These are phyloP conservation scores for Loris lydekkerianus DNA, from an alignment of 2,797 vertebrate species.

Conservation along the genomic window DNA sequence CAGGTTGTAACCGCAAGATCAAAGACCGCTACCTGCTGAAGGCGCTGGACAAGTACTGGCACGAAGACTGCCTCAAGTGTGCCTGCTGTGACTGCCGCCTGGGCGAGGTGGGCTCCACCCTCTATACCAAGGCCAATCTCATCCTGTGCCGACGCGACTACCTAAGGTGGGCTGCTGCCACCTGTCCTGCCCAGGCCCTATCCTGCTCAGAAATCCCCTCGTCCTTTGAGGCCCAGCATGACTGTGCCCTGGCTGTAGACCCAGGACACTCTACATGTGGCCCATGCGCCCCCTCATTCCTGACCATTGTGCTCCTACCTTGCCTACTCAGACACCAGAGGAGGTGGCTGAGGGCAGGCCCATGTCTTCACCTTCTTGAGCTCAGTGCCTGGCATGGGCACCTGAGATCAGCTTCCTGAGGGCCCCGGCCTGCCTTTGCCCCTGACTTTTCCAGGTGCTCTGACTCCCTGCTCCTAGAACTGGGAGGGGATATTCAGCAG, in stretches of 20 bases:
- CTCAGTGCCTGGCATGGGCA: neutral
- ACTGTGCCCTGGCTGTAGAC: neutral
- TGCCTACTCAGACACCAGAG: fast-evolving
- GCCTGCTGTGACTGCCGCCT: constrained; percentile 99
- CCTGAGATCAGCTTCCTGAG: neutral
- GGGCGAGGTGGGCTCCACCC: constrained; percentile 97
- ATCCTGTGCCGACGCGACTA: constrained; percentile 99
- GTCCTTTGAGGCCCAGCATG: fast-evolving
- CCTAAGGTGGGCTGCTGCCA: constrained; percentile 90
- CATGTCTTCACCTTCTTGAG: neutral
- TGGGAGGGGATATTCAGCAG: neutral
- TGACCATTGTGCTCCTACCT: neutral
- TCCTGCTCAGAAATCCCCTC: no score
- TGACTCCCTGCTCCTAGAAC: neutral
- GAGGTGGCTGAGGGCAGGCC: neutral
- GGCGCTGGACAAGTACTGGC: constrained; percentile 98
- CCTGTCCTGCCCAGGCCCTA: neutral
- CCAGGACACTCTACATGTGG: neutral
- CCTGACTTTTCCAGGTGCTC: neutral
- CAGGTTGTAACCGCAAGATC: constrained; percentile 98
- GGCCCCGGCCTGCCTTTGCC: neutral
- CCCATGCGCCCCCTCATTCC: neutral
- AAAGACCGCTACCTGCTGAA: constrained; percentile 99
- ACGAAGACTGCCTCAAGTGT: constrained; percentile 98
- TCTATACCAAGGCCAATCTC: constrained; percentile 99